These are phyloP conservation scores for Brenthis daphne DNA, from an alignment of 2,888 invertebrate genomes.

Conservation along the genomic window DNA sequence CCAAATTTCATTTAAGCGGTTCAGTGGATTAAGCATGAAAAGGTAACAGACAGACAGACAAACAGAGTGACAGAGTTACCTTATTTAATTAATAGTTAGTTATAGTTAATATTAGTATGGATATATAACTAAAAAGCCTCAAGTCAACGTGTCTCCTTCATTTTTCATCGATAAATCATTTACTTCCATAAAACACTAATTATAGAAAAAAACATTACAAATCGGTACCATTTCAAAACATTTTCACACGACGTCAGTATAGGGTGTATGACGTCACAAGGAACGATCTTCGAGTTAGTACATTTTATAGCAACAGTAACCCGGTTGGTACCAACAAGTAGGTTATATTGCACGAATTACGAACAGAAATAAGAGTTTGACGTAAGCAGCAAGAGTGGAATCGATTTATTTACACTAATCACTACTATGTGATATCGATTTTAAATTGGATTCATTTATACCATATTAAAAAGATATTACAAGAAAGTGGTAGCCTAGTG, in stretches of 20 bases:
- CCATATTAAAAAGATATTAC: neutral
- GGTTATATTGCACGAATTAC: conserved; percentile 37
- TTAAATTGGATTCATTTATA: neutral
- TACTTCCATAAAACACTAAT: no score
- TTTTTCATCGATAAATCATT: no score
- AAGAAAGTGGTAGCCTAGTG: no score
- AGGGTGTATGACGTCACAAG: conserved; percentile 21
- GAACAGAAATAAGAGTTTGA: conserved; percentile 38
- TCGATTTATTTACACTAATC: conserved; percentile 28
- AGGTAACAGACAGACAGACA: no score
- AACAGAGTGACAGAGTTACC: no score
- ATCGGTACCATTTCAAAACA: neutral
- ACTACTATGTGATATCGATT: conserved; percentile 25
- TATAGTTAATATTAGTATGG: no score
- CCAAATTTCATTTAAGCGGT: no score
- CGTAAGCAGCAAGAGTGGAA: conserved; percentile 35
- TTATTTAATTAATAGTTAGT: no score
- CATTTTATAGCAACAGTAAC: conserved; percentile 27
- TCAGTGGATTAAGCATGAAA: no score
- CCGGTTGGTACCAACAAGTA: conserved; percentile 33
- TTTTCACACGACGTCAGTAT: conserved; percentile 6
- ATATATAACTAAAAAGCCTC: no score
- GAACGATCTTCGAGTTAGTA: conserved; percentile 6
- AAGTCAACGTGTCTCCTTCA: no score
- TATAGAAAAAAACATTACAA: neutral